Evolutionary conservation across 2,797 vertebrate genomes (phyloP), one percentile per base, ranked within the genome.

Genomic region (Orestias chungarensis): DNA sequence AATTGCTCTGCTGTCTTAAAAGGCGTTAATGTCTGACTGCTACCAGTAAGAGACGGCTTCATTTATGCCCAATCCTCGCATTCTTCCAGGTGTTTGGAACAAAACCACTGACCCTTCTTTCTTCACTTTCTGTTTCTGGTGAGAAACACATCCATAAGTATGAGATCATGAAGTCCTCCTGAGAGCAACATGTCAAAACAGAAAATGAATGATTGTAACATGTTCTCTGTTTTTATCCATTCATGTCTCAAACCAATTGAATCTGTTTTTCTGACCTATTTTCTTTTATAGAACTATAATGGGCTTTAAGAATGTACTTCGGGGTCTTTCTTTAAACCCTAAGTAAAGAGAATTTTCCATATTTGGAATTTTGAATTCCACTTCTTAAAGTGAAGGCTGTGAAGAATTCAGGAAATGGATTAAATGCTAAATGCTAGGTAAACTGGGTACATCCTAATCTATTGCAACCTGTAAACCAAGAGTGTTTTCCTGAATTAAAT

Each of bases 81-180:
- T 89, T 91, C 89, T 86, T 80, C 66, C 61, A 80, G 31, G 72
- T 35, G 80, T 88, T 88, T 88, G 90, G 84, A 83, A 57, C 67
- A 31, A 65, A 70, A 81, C 55, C 75, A 74, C 79, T 82, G 68
- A 55, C 70, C 82, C 79, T 35, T 81, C 82, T 75, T 40, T 88
- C 78, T 38, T 89, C 83, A 67, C 84, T 59, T 67, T 83, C 29
- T 57, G 78, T 4, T 70, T 65, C 70, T 74, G 74, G 66, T 75
- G 64, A 77, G 76, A 57, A 83, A 79, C 44, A 35, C 35, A 49
- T 4, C n/a, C 54, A 78, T 79, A 43, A 75, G 70, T 73, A 79
- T 23, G 61, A 81, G 75, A 84, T 35, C 70, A 83, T 54, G 83
- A 88, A 71, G 78, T 1, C 25, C 66, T 73, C 82, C 76, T 64